Base-by-base conservation (phyloP, 2,797 vertebrate genomes). In the Coregonus ussuriensis region DNA sequence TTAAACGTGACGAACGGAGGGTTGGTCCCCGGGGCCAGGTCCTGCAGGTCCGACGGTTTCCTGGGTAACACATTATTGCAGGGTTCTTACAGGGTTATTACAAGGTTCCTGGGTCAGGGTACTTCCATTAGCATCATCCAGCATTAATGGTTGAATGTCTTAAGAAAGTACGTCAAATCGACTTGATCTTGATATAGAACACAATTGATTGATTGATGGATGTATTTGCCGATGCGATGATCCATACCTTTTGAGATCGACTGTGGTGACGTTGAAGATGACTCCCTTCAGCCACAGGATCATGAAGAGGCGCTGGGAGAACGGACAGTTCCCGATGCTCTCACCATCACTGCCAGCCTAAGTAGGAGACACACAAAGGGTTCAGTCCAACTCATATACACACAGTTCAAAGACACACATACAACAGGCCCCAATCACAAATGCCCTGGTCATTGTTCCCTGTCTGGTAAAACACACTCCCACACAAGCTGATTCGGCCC, bases 201-300 rank as follows among this genome's bases (percentile, higher is more conserved):
- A 47, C 41, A 47, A 47, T 13, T 47, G 7, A 63, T 63, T 11
- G 3, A 1, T 3, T 63, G 25, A 63, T 63, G 13, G 59, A 63
- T 1, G 21, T 25, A 25, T 25, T 1, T 21, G 59, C 21, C 7
- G 4, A 63, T 63, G 59, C 6, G 11, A 63, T 63, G 21, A 25
- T 25, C 59, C 4, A 63, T 91, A 98, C 97, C 97, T 94, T 86
- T 98, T 99, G 65, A 99, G 93, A 85, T 99, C 97, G 72, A 99
- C 97, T 0, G 97, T 99, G 70, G 97, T 98, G 83, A 98, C 96
- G 1, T 97, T 99, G 86, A 99, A 98, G 84, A 97, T 94, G 67
- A 98, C 95, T 1, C 97, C 97, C 84, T 99, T 99, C 7, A 99
- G 94, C 97, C 96, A 97, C 65, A 99, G 96, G 86, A 98, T 98